phyloP scores from a whole-genome alignment of 2,888 invertebrate species.

The Pristionchus japonicus region DNA sequence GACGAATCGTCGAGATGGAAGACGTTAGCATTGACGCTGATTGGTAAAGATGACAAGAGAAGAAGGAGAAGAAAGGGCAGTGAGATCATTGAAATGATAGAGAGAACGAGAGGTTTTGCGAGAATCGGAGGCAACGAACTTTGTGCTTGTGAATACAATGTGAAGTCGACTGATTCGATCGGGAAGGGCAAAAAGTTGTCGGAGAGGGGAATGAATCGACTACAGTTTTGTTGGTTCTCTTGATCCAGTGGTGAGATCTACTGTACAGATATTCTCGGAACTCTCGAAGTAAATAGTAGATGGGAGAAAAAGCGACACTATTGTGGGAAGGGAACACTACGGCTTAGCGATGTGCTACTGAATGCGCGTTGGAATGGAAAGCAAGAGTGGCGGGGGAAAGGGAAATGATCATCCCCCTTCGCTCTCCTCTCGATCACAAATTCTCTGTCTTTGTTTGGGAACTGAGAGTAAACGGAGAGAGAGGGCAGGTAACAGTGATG shows the following conservation, averaged over 20 bases:
- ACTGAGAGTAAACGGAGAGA: slow-evolving; percentile 25
- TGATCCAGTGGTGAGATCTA: not conserved
- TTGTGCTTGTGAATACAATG: slow-evolving; percentile 1
- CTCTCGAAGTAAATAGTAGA: slow-evolving; percentile 3
- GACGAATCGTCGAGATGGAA: slow-evolving; percentile 11
- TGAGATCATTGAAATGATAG: slow-evolving; percentile 27
- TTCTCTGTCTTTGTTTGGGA: slow-evolving; percentile 24
- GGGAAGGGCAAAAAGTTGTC: not conserved
- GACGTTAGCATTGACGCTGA: not conserved
- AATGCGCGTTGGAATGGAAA: slow-evolving; percentile 32
- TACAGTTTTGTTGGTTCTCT: slow-evolving; percentile 17
- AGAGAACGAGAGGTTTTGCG: not conserved
- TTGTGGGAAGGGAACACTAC: not conserved
- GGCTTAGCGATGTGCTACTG: slow-evolving; percentile 15
- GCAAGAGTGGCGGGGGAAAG: not conserved
- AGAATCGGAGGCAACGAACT: not conserved
- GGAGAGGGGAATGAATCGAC: not conserved
- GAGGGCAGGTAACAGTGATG: not conserved
- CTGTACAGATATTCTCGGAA: not conserved
- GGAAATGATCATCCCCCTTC: slow-evolving; percentile 13
- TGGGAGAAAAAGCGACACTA: not conserved
- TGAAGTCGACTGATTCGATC: not conserved
- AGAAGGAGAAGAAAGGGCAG: slow-evolving; percentile 21
- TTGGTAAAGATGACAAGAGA: slow-evolving; percentile 8
- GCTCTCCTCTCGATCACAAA: slow-evolving; percentile 6